A percentile compares a stretch with the other conserved stretches of the same genome.
These are phyloP conservation scores for Morone saxatilis DNA, from an alignment of 2,113 vertebrate species.

Conservation along the genomic window DNA sequence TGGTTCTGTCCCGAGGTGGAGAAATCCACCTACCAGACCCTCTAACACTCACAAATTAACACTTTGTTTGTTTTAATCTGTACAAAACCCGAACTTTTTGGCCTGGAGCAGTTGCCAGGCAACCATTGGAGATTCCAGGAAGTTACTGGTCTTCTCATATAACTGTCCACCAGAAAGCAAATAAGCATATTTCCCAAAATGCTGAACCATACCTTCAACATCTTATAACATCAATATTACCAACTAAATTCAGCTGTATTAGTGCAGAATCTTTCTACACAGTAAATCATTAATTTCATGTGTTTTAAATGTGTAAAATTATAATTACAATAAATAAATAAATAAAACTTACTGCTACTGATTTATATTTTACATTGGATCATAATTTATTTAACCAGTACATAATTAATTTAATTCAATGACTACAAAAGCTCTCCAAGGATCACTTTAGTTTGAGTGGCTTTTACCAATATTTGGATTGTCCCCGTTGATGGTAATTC, in stretches of 20 bases:
- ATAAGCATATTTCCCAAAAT: neutral
- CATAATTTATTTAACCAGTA: neutral
- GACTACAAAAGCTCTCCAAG: neutral
- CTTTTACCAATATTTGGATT: slow-evolving; percentile 5
- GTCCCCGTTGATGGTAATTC: neutral
- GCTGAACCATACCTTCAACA: neutral
- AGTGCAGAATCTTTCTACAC: neutral
- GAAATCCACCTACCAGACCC: neutral
- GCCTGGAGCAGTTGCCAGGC: neutral
- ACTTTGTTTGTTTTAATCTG: neutral
- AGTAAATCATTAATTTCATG: neutral
- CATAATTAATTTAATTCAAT: neutral
- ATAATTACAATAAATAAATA: neutral
- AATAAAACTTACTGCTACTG: neutral
- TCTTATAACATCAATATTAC: too few species aligned
- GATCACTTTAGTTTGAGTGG: neutral
- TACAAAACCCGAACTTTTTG: neutral
- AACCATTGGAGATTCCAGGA: neutral
- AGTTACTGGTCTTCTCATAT: neutral
- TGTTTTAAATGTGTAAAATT: neutral
- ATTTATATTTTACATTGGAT: neutral
- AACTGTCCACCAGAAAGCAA: neutral
- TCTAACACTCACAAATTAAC: neutral
- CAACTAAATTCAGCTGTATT: neutral
- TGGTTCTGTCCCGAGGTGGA: neutral